phyloP scores from a whole-genome alignment of 2,797 vertebrate genomes.

The Sebastes miniatus region DNA sequence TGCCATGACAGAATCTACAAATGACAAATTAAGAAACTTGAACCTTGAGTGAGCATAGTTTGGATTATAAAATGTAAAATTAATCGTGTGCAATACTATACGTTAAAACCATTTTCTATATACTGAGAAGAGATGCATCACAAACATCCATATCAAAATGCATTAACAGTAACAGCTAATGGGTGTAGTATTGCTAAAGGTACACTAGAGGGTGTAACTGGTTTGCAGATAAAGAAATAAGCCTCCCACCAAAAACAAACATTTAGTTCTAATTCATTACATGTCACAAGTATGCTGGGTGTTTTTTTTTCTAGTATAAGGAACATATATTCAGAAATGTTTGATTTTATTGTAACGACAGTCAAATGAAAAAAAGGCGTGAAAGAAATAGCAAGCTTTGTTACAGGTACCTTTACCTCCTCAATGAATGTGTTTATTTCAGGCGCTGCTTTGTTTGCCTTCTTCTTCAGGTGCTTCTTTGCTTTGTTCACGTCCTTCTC shows the following conservation, averaged over 20 bases:
- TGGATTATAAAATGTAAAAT: background rate
- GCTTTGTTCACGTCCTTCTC: constrained; percentile 99
- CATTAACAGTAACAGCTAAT: background rate
- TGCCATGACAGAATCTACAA: no score
- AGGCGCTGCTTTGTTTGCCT: constrained; percentile 93
- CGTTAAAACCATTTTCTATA: background rate
- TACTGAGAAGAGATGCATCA: background rate
- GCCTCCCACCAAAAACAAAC: background rate
- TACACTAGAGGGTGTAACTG: constrained; percentile 64
- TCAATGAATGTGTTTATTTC: constrained; percentile 95
- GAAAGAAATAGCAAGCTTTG: constrained; percentile 35
- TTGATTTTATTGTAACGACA: background rate
- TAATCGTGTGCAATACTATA: no score
- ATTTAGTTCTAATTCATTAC: background rate
- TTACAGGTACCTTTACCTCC: constrained; percentile 88
- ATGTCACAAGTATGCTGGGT: background rate
- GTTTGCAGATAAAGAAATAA: background rate
- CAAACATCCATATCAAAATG: background rate
- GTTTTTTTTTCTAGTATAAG: background rate
- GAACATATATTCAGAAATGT: background rate
- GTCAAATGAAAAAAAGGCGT: background rate
- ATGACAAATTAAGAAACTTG: no score
- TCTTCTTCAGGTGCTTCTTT: constrained; percentile 96
- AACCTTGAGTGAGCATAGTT: background rate
- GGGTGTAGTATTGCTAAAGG: constrained; percentile 3